Evolutionary conservation across 1,140 invertebrate genomes (phyloP), one percentile per base, ranked within the genome.

Genomic region (Drosophila micromelanica): DNA sequence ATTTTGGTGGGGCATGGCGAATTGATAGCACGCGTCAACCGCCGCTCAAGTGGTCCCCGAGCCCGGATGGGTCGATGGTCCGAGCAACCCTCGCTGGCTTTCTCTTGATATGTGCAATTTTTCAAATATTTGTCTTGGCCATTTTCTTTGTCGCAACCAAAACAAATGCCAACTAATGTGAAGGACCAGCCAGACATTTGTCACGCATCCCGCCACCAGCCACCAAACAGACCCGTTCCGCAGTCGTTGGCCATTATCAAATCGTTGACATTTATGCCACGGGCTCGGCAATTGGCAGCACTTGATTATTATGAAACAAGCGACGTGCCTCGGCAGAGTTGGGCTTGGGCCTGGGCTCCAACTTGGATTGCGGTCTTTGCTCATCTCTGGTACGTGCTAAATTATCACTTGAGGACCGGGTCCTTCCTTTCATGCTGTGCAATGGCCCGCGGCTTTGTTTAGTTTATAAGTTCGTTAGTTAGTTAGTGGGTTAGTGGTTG

Each of bases 221-320:
- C 13, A 38, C 30, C 23, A 40, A 2, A 15, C 27, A 35, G 15
- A 11, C 20, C 2, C 12, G 5, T 6, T 23, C 15, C 27, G 49
- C 49, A 38, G 17, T 55, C 13, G 51, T 72, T 76, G 5, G 27
- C 84, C 79, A 87, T 87, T 87, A 87, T 82, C 82, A 89, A 87
- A 87, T 89, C 85, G 84, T 90, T 87, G 84, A 89, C 84, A 89
- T 90, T 87, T 87, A 84, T 89, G 82, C 82, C 82, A 69, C 57
- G 73, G 82, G 82, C 84, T 62, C 46, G 32, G 43, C 38, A 68
- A 75, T 72, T 79, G 81, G 60, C 71, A 81, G 85, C 60, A 85
- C 81, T 86, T 85, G 80, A 85, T 85, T 85, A 87, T 78, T 76
- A 82, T 78, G 78, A 76, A 76, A 78, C 78, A 82, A 51, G 76